Base-by-base conservation (phyloP, 2,797 vertebrate species). In the Arrhamphus sclerolepis region DNA sequence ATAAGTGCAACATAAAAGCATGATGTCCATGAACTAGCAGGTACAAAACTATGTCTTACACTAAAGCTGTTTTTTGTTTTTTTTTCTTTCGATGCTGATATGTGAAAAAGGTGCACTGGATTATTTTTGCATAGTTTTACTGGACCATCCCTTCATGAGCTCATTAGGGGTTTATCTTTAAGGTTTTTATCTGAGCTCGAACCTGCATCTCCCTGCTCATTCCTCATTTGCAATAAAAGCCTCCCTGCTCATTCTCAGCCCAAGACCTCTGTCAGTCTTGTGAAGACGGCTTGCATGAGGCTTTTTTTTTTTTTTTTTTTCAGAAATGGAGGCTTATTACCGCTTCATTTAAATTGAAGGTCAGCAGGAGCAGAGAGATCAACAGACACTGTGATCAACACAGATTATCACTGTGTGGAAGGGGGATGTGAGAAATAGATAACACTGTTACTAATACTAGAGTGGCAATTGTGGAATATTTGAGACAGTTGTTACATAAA, bases 351-450 rank as follows among this genome's bases (percentile, higher is more conserved):
- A 21, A 46, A 55, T 39, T 47, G 48, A 56, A 47, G 40, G 21
- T 61, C 50, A 56, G 67, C 49, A 40, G 31, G 31, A 54, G 56
- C 38, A 14, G 38, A 46, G 59, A 56, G 40, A 50, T 66, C 41
- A 65, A 49, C 46, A 42, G 29, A 7, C 3, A 0, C 41, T 40
- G 50, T 59, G 26, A 21, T 18, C 2, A 4, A 9, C 34, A 41
- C 41, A 47, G 54, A 67, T 73, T 59, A 77, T 28, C 46, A 66
- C 22, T 11, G 41, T 71, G 61, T 75, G 62, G 38, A 53, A 56
- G 34, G 22, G 13, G 38, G 19, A 22, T 40, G 46, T 28, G n/a
- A 59, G 46, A 49, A 40, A 44, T 21, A 4, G 19, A 44, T 20
- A 44, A 21, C 14, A 44, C 11, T 44, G 10, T 9, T 11, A 34